Conservation (phyloP, 2,888 invertebrate species). For the Stenodema calcarata region DNA sequence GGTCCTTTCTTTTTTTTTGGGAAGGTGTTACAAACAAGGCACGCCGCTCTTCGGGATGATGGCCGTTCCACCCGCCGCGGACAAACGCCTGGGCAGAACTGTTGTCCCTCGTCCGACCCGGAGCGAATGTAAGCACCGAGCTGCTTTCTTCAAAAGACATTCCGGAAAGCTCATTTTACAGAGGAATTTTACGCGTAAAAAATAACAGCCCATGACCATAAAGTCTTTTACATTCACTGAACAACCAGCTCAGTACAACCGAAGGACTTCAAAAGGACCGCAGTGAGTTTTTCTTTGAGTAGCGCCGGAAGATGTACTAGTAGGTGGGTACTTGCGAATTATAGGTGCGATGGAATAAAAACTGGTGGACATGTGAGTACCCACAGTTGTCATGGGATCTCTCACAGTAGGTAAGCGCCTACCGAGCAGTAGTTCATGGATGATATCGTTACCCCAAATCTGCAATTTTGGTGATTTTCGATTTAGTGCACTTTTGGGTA, state of each 20-base stretch:
- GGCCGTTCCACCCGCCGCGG: background rate
- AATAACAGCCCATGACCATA: background rate
- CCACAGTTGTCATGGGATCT: background rate
- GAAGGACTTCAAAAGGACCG: background rate
- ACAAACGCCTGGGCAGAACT: background rate
- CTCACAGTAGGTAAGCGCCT: no score
- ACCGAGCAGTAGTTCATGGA: no score
- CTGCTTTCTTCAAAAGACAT: background rate
- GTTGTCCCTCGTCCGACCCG: background rate
- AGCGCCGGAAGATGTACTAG: background rate
- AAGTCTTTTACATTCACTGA: background rate
- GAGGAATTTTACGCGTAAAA: background rate
- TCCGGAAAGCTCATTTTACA: background rate
- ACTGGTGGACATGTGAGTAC: background rate
- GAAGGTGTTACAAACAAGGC: constrained; percentile 12
- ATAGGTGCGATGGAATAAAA: background rate
- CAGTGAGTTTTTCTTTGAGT: background rate
- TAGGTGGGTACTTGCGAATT: background rate
- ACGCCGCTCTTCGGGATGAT: background rate
- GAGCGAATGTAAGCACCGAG: background rate
- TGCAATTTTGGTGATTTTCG: no score
- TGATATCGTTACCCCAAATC: no score
- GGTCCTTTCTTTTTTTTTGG: background rate
- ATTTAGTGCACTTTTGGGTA: no score
- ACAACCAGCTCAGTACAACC: background rate